Evolutionary conservation across 1,140 invertebrate genomes (phyloP).

Genomic region (Neuroterus valhalla): DNA sequence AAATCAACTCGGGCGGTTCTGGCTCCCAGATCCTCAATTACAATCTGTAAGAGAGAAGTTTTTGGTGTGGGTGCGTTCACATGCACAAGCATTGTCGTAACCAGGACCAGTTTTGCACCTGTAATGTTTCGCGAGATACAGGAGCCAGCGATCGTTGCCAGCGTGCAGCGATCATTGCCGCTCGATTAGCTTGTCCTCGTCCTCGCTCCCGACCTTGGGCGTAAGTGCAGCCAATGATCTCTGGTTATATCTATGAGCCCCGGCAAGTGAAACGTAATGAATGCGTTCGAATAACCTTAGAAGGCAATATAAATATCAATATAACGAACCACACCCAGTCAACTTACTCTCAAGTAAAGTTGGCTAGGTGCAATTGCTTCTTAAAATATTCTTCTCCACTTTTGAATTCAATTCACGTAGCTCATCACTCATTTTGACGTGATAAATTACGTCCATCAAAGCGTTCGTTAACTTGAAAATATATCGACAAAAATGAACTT

Average conservation of each 20-base stretch:
- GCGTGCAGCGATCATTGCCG: constrained; percentile 48
- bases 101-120: constrained; percentile 40
- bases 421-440: neutral
- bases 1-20: constrained; percentile 31
- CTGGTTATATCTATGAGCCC: constrained; percentile 41
- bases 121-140: constrained; percentile 43
- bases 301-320: constrained; percentile 30
- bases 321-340: neutral
- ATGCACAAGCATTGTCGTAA: constrained; percentile 39
- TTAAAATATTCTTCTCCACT: neutral
- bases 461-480: neutral
- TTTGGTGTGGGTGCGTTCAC: constrained; percentile 35
- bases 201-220: constrained; percentile 45
- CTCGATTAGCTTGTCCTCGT: constrained; percentile 53
- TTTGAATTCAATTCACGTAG: neutral
- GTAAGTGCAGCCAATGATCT: constrained; percentile 36
- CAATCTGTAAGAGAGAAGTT: neutral
- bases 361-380: neutral
- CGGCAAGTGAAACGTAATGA: constrained; percentile 46
- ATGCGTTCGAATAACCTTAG: constrained; percentile 20
- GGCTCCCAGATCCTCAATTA: constrained; percentile 11
- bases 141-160: constrained; percentile 41
- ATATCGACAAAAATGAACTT: neutral
- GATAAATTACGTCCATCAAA: neutral
- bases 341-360: constrained; percentile 39